Base-by-base conservation (phyloP, 2,797 vertebrate genomes). In the Cyclopterus lumpus region DNA sequence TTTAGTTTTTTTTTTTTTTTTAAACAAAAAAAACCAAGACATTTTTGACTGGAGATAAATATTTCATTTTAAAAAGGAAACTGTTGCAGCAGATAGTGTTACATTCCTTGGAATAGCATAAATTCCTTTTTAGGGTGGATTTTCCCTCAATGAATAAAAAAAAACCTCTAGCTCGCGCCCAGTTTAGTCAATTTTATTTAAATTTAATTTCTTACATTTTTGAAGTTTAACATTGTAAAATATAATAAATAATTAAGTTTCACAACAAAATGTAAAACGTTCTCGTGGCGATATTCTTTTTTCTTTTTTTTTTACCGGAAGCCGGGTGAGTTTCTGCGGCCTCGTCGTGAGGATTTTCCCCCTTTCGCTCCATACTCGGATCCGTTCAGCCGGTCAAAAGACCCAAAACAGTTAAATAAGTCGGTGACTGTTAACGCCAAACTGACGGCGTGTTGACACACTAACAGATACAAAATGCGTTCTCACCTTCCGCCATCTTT, bases 401-500 rank as follows among this genome's bases (percentile, higher is more conserved):
- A n/a, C n/a, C n/a, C 38, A 12, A 40, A 40, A 40, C 38, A 2
- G 14, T 62, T 16, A 1, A 1, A 34, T 1, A 69, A 32, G 26
- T 11, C 12, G 18, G 24, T 34, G 7, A 54, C 20, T 18, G 3
- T 6, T 8, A 12, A 10, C 1, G 5, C 1, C 15, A 1, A 8
- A 14, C 3, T n/a, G 8, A 12, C 2, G 2, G 28, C 2, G 8
- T 3, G 9, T 6, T 14, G 2, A 51, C 36, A 49, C 11, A 18
- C 2, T 5, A 14, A 8, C 4, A 7, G 32, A 10, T 11, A 28
- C 40, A 40, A 40, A 40, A n/a, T n/a, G n/a, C 38, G 38, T 34
- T 40, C 80, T 79, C 82, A 96, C 95, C 92, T 93, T 82, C 64
- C 97, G 95, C 97, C 98, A 99, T 59, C 93, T 95, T 28, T 95